These are phyloP conservation scores for Ceyx margarethae DNA, from an alignment of 2,113 vertebrate species.

Conservation along the genomic window DNA sequence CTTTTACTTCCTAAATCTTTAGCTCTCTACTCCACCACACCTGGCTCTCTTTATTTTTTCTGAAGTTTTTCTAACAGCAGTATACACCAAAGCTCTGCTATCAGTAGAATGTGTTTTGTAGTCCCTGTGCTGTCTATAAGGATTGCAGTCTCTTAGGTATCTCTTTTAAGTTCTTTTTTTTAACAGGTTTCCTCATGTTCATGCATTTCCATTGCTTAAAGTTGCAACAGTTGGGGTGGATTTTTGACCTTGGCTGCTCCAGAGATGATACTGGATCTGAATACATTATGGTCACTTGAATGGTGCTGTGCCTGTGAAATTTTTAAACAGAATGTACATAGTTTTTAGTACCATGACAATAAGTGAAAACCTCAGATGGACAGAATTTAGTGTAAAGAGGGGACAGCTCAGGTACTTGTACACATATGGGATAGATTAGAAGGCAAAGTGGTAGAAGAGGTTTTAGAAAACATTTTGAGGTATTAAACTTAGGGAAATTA, in stretches of 20 bases:
- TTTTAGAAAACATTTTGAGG: neutral
- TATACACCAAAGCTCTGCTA: neutral
- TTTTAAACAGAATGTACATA: neutral
- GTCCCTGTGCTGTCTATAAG: neutral
- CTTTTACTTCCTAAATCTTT: slow-evolving; percentile 29
- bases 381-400: neutral
- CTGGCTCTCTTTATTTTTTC: neutral
- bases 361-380: neutral
- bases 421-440: neutral
- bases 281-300: neutral
- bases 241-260: neutral
- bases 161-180: neutral
- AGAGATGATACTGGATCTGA: neutral
- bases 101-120: neutral
- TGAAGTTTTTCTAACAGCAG: neutral
- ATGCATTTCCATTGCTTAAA: neutral
- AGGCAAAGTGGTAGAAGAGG: neutral
- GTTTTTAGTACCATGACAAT: neutral
- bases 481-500: neutral
- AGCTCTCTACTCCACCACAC: neutral
- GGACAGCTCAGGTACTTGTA: neutral
- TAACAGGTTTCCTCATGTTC: neutral
- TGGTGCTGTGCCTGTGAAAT: neutral
- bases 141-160: neutral
- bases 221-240: neutral